Evolutionary conservation across 2,113 vertebrate genomes (phyloP).

Genomic region (Corvus hawaiiensis): DNA sequence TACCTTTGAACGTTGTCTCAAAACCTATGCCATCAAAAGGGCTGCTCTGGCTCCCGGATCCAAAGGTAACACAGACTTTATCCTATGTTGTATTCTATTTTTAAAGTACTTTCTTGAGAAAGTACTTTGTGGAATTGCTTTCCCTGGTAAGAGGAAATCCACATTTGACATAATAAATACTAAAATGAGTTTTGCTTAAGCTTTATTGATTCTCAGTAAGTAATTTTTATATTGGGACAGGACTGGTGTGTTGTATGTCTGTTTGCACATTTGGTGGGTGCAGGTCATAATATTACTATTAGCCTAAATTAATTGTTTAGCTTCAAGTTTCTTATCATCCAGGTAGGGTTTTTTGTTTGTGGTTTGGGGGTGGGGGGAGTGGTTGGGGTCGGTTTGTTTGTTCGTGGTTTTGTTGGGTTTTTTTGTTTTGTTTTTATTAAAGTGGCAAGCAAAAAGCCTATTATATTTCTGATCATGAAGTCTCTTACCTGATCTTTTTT

Average conservation of each 20-base stretch:
- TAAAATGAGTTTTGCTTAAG: neutral
- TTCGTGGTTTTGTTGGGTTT: neutral
- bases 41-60: slow-evolving; percentile 93
- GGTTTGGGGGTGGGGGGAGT: neutral
- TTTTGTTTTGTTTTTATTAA: neutral
- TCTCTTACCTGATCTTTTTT: neutral
- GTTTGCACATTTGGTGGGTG: neutral
- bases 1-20: slow-evolving; percentile 95
- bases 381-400: neutral
- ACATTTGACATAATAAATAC: neutral
- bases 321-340: neutral
- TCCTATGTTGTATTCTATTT: neutral
- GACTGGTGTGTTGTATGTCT: neutral
- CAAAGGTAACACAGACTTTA: slow-evolving; percentile 81
- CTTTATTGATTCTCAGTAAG: neutral
- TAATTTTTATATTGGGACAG: neutral
- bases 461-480: neutral
- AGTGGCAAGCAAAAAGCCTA: neutral
- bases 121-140: neutral
- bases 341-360: neutral
- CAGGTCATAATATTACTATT: neutral
- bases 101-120: neutral
- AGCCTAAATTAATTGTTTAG: neutral
- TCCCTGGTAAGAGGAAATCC: neutral
- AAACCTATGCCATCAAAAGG: slow-evolving; percentile 97